Conservation (phyloP, 2,797 vertebrate genomes). For the Xyrichtys novacula region DNA sequence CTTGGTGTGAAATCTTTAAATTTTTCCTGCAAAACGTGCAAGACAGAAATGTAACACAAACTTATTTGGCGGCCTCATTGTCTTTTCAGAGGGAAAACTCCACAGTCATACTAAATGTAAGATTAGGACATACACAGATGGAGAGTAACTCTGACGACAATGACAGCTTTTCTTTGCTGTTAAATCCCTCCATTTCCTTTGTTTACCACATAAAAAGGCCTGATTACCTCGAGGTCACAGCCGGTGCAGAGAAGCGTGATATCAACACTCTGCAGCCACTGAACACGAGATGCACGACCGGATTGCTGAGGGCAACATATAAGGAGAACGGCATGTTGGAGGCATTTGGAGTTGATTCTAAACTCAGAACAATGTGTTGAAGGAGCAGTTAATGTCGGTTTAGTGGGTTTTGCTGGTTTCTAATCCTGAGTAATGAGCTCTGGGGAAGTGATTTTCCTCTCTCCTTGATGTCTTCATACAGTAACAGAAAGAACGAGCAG, state of each 20-base stretch:
- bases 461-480: slow-evolving; percentile 34
- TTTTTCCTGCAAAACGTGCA: too few relatives aligned
- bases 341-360: slow-evolving; percentile 28
- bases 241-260: not conserved
- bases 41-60: not conserved
- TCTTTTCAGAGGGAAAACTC: not conserved
- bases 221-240: slow-evolving; percentile 41
- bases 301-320: slow-evolving; percentile 7
- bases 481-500: slow-evolving; percentile 26
- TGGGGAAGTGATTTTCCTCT: slow-evolving; percentile 33
- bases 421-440: slow-evolving; percentile 55
- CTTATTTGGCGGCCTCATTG: not conserved
- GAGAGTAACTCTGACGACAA: not conserved
- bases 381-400: not conserved
- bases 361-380: slow-evolving; percentile 44
- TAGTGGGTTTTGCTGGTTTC: slow-evolving; percentile 1
- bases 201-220: slow-evolving; percentile 14
- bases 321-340: slow-evolving; percentile 11
- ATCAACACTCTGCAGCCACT: not conserved
- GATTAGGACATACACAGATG: not conserved
- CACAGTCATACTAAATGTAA: not conserved
- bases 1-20: too few relatives aligned
- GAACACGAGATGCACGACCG: slow-evolving; percentile 7
- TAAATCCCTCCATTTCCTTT: slow-evolving; percentile 19
- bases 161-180: slow-evolving; percentile 8